Base-by-base conservation (phyloP, 1,140 invertebrate genomes). In the Augochlora pura region DNA sequence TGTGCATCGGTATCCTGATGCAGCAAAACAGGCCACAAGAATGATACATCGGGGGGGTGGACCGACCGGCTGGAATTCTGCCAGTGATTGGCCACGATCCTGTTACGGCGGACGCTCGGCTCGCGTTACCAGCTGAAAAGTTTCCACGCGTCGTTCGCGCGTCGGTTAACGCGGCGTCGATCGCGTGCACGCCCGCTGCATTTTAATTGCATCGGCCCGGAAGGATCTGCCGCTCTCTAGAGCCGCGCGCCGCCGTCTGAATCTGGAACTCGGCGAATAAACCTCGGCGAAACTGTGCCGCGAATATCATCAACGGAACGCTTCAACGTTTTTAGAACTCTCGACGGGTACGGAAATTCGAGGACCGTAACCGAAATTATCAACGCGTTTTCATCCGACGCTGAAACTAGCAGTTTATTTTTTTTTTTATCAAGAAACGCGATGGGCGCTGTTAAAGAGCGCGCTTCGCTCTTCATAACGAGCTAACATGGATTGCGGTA, bases 21-120 rank as follows among this genome's bases (percentile, higher is more conserved):
- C 63, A 49, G 62, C 72, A 69, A 75, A 79, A 79, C 52, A 23
- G 62, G 49, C 77, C 70, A 21, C 69, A 79, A 72, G 69, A 79
- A 79, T 72, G 69, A 79, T 66, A 59, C 68, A 77, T 71, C 76
- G 60, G 63, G 38, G 21, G 49, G 63, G 38, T 25, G 49, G 25
- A n/a, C 63, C 23, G 32, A 46, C 64, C 64, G 9, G 23, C 59
- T 80, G 70, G 71, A 80, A 80, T 69, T 63, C 59, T 52, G 78
- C 54, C 78, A 76, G 65, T 69, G 78, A 80, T 68, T 63, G 42
- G 49, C 16, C 18, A 6, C 57, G 0, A 16, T 4, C 52, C 38
- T 62, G 57, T 66, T n/a, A 64, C 59, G 57, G 64, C 21, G 1
- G 12, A 9, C 63, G 32, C 63, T n/a, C n/a, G 9, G 18, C 38